Percentiles rank a stretch among this genome's conserved stretches.
Evolutionary conservation across 2,113 vertebrate genomes (phyloP).

Genomic region (Otus sunia): DNA sequence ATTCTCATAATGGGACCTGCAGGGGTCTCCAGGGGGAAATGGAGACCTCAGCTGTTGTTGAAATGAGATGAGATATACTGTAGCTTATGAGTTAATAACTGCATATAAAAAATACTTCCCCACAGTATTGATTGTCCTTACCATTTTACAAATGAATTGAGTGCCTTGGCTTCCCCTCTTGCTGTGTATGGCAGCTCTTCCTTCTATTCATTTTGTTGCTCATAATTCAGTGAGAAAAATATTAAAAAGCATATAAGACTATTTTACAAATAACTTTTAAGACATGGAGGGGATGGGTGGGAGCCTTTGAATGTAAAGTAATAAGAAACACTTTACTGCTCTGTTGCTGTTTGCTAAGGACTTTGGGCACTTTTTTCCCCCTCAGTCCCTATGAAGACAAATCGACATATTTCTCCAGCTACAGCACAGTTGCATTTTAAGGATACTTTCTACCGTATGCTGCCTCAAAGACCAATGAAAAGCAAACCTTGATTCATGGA

Average conservation of each 20-base stretch:
- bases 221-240: conserved; percentile 46
- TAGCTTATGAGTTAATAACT: conserved; percentile 99
- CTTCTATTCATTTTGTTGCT: conserved; percentile 48
- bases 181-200: conserved; percentile 50
- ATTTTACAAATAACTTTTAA: conserved; percentile 32
- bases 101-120: conserved; percentile 94
- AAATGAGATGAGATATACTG: conserved; percentile 98
- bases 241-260: neutral
- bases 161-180: conserved; percentile 64
- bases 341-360: conserved; percentile 48
- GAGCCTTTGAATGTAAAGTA: conserved; percentile 34
- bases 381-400: conserved; percentile 76
- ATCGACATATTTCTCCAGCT: conserved; percentile 75
- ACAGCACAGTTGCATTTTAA: conserved; percentile 72
- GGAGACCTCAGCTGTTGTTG: conserved; percentile 89
- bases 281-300: neutral
- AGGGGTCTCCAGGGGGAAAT: conserved; percentile 77
- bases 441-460: conserved; percentile 63
- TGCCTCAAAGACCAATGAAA: conserved; percentile 74
- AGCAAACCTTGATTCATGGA: conserved; percentile 80
- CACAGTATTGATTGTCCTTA: conserved; percentile 86
- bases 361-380: conserved; percentile 3
- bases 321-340: conserved; percentile 34
- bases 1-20: conserved; percentile 89
- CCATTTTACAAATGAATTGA: conserved; percentile 81